These are phyloP conservation scores for Didymodactylos carnosus DNA, from an alignment of 2,888 invertebrate species.

Conservation along the genomic window DNA sequence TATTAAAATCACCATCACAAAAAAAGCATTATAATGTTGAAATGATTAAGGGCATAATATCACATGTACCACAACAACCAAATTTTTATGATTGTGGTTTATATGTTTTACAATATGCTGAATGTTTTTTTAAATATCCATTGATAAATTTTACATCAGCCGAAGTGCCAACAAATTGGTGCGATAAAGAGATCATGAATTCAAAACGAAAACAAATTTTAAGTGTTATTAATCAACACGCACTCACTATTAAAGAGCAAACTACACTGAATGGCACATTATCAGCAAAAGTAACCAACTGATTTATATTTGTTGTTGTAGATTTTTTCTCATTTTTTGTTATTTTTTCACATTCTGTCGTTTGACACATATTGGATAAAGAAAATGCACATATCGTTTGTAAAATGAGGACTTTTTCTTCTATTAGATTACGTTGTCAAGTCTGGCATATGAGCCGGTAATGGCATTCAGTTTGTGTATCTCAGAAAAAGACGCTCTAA, in stretches of 20 bases:
- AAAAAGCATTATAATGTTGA: neutral
- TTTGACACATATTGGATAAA: too few relatives aligned
- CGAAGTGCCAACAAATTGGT: neutral
- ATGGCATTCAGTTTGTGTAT: too few relatives aligned
- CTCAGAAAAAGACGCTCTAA: too few relatives aligned
- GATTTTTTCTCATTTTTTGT: too few relatives aligned
- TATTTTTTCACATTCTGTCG: too few relatives aligned
- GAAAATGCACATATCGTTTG: too few relatives aligned
- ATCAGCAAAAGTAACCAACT: too few relatives aligned
- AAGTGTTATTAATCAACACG: neutral
- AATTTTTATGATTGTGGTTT: conserved; percentile 92
- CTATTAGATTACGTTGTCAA: too few relatives aligned
- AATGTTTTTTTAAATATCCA: conserved; percentile 6
- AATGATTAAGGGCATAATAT: neutral
- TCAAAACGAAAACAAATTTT: neutral
- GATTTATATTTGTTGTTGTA: too few relatives aligned
- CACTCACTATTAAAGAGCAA: neutral
- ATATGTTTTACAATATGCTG: conserved; percentile 64
- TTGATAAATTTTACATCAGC: neutral
- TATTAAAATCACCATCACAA: neutral
- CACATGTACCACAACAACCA: conserved; percentile 73
- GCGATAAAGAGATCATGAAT: neutral
- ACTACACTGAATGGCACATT: too few relatives aligned
- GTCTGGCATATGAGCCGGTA: too few relatives aligned
- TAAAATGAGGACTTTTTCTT: too few relatives aligned